A percentile compares a stretch with the other conserved stretches of the same genome.
Evolutionary conservation across 2,888 invertebrate genomes (phyloP).

Genomic region (Melanophora roralis): DNA sequence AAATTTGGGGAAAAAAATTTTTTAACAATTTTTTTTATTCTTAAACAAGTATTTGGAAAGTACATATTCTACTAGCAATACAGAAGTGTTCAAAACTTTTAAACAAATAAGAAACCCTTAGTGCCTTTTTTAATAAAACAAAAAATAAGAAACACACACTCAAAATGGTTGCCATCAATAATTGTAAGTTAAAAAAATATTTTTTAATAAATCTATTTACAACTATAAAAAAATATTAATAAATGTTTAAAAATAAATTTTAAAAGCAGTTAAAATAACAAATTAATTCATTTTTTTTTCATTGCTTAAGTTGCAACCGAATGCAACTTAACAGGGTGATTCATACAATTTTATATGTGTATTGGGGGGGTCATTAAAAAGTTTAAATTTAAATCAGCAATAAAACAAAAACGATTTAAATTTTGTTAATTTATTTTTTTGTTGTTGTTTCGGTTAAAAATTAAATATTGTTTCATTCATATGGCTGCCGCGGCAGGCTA

Average conservation of each 20-base stretch:
- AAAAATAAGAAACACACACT: slow-evolving; percentile 12
- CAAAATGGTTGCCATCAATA: slow-evolving; percentile 59
- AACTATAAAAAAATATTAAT: neutral
- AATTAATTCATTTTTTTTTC: neutral
- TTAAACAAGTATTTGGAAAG: slow-evolving; percentile 11
- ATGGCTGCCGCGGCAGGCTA: too few relatives aligned
- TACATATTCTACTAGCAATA: neutral
- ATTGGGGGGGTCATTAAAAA: too few relatives aligned
- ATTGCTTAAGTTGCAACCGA: neutral
- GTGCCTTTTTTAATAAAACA: slow-evolving; percentile 30
- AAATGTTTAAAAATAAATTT: too few relatives aligned
- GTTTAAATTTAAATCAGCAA: too few relatives aligned
- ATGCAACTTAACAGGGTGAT: neutral
- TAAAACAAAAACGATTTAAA: too few relatives aligned
- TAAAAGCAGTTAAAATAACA: neutral
- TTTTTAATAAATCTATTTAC: neutral
- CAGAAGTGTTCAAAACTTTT: slow-evolving; percentile 32
- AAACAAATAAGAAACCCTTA: slow-evolving; percentile 17
- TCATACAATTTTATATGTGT: neutral
- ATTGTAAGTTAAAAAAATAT: slow-evolving; percentile 45
- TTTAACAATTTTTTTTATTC: slow-evolving; percentile 30
- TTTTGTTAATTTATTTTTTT: too few relatives aligned
- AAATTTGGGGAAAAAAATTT: slow-evolving; percentile 15
- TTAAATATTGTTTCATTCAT: too few relatives aligned
- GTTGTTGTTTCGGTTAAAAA: too few relatives aligned